A percentile compares a stretch with the other conserved stretches of the same genome.
phyloP scores from a whole-genome alignment of 23 tunicate species.

The Styela clava region DNA sequence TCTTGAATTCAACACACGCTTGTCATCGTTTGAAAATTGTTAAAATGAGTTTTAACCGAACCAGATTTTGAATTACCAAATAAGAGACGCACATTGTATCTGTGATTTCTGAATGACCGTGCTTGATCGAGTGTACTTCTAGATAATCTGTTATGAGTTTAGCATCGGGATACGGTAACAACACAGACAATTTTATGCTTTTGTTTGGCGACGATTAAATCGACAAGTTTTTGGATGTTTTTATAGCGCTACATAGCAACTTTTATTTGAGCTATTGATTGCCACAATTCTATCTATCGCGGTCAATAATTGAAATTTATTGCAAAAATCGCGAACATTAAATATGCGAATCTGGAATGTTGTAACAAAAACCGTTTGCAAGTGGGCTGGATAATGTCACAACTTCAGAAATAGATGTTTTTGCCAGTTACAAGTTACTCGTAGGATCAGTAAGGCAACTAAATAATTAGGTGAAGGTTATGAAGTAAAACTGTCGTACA shows the following conservation, averaged over 20 bases:
- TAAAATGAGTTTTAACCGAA: too few species aligned
- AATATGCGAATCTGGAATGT: background rate
- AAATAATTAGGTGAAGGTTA: too few species aligned
- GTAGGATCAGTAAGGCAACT: too few species aligned
- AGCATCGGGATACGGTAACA: too few species aligned
- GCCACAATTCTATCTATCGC: background rate
- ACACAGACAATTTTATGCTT: background rate
- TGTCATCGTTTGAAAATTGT: background rate
- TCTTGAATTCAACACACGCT: background rate
- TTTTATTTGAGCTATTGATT: background rate
- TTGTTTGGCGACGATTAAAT: background rate
- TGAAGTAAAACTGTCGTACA: too few species aligned
- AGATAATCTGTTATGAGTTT: too few species aligned
- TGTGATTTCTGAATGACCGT: background rate
- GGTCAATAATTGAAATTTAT: background rate
- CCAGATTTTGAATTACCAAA: background rate
- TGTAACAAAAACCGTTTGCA: too few species aligned
- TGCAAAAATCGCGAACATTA: background rate
- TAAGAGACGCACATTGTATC: background rate
- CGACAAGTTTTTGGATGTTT: background rate
- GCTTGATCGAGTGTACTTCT: background rate
- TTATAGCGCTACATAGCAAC: background rate
- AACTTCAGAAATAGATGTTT: too few species aligned
- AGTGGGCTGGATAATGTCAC: background rate
- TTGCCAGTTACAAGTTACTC: too few species aligned